Percentiles rank a stretch among this genome's conserved stretches.
Evolutionary conservation across 2,888 invertebrate species (phyloP).

Genomic region (Physocephala rufipes): DNA sequence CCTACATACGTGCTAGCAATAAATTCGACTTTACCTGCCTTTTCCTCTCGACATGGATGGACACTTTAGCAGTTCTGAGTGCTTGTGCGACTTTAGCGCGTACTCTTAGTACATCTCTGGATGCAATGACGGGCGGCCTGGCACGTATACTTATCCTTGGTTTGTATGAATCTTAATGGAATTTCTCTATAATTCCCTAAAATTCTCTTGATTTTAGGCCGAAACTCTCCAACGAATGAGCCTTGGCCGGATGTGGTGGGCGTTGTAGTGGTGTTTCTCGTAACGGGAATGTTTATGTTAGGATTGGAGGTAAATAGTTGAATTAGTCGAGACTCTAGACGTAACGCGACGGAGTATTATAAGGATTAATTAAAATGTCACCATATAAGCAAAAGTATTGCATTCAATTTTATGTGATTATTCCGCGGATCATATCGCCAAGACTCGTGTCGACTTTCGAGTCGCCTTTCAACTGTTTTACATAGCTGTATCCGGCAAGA

Average conservation of each 20-base stretch:
- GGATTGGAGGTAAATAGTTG: slow-evolving; percentile 68
- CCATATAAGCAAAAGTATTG: no score
- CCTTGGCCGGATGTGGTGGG: slow-evolving; percentile 71
- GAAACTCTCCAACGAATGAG: slow-evolving; percentile 66
- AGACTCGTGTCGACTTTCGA: no score
- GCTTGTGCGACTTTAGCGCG: slow-evolving; percentile 69
- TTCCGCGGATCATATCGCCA: no score
- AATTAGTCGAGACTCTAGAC: no score
- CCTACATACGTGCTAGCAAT: slow-evolving; percentile 65
- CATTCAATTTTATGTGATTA: no score
- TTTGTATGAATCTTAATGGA: slow-evolving; percentile 42
- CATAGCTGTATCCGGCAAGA: no score
- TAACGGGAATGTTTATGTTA: slow-evolving; percentile 70
- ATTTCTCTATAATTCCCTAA: neutral
- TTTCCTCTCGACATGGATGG: slow-evolving; percentile 69
- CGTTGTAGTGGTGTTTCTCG: slow-evolving; percentile 68
- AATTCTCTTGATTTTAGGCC: slow-evolving; percentile 54
- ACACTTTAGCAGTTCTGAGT: slow-evolving; percentile 67
- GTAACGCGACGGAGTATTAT: no score
- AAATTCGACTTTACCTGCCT: slow-evolving; percentile 65
- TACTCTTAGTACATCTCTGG: slow-evolving; percentile 69
- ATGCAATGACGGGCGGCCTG: slow-evolving; percentile 69
- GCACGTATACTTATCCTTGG: slow-evolving; percentile 69
- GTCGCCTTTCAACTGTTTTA: no score
- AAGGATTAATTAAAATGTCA: no score